These are phyloP conservation scores for Oryctes rhinoceros DNA, from an alignment of 1,140 invertebrate genomes.

Conservation along the genomic window DNA sequence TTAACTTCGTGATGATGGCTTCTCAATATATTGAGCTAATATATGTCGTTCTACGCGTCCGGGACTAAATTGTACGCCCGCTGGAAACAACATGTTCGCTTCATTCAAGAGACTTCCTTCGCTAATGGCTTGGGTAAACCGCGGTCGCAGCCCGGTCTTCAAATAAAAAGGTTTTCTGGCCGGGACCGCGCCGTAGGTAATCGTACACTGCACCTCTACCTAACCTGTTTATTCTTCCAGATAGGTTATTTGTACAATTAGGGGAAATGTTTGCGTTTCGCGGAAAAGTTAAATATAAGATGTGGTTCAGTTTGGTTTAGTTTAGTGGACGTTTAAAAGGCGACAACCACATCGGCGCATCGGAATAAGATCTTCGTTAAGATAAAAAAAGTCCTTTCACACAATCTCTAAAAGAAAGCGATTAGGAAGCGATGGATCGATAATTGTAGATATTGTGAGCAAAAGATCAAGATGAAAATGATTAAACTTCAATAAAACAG, in stretches of 20 bases:
- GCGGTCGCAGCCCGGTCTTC: neutral
- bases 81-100: neutral
- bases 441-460: too few species aligned
- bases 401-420: too few species aligned
- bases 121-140: conserved; percentile 12
- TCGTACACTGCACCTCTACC: neutral
- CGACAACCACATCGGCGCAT: too few species aligned
- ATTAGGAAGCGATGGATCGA: too few species aligned
- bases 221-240: conserved; percentile 33
- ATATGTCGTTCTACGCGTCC: conserved; percentile 21
- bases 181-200: neutral
- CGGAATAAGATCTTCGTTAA: too few species aligned
- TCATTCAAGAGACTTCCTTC: conserved; percentile 24
- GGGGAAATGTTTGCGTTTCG: neutral
- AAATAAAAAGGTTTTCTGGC: neutral
- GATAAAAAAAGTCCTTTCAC: too few species aligned
- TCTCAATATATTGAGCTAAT: conserved; percentile 28
- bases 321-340: too few species aligned
- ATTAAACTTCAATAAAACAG: too few species aligned
- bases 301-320: neutral
- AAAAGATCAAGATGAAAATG: too few species aligned
- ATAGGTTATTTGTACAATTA: conserved; percentile 35
- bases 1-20: neutral
- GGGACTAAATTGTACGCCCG: conserved; percentile 11
- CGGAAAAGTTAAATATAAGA: conserved; percentile 1